Evolutionary conservation across 2,888 invertebrate species (phyloP).

Genomic region (Cheilosia vulpina): DNA sequence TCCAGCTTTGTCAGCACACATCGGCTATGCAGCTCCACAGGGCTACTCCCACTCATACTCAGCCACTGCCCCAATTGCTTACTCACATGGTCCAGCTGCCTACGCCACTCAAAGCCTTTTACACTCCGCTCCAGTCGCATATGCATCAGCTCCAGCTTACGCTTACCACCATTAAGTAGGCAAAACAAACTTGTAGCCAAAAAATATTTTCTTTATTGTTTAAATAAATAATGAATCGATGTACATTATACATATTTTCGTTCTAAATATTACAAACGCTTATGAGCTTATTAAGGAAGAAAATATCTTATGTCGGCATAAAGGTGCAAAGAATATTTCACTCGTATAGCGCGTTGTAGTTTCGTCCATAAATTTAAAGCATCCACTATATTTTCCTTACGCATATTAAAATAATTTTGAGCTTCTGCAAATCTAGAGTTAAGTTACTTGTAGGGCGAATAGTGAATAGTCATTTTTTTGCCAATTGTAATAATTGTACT

Average conservation of each 20-base stretch:
- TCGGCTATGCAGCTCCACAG: constrained; percentile 17
- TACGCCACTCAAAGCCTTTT: constrained; percentile 41
- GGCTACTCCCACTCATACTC: constrained; percentile 21
- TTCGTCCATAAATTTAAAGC: too few relatives aligned
- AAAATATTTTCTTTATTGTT: constrained; percentile 3
- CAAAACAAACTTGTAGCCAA: neutral
- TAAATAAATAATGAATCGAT: constrained; percentile 18
- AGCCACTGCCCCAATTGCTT: constrained; percentile 59
- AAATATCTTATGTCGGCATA: too few relatives aligned
- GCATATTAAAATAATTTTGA: too few relatives aligned
- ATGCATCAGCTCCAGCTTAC: constrained; percentile 34
- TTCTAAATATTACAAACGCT: neutral
- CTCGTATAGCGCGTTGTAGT: too few relatives aligned
- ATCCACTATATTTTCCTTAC: too few relatives aligned
- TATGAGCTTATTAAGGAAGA: too few relatives aligned
- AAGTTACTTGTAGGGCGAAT: too few relatives aligned
- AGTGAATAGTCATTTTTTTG: too few relatives aligned
- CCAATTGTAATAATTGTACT: too few relatives aligned
- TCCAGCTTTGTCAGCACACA: constrained; percentile 20
- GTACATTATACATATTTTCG: neutral
- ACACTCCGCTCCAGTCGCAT: constrained; percentile 39
- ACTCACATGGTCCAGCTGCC: constrained; percentile 54
- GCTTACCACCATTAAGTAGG: constrained; percentile 54
- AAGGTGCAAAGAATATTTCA: too few relatives aligned
- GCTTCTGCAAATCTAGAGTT: too few relatives aligned